Evolutionary conservation across 2,797 vertebrate genomes (phyloP).

Genomic region (Sebastes oblongus): DNA sequence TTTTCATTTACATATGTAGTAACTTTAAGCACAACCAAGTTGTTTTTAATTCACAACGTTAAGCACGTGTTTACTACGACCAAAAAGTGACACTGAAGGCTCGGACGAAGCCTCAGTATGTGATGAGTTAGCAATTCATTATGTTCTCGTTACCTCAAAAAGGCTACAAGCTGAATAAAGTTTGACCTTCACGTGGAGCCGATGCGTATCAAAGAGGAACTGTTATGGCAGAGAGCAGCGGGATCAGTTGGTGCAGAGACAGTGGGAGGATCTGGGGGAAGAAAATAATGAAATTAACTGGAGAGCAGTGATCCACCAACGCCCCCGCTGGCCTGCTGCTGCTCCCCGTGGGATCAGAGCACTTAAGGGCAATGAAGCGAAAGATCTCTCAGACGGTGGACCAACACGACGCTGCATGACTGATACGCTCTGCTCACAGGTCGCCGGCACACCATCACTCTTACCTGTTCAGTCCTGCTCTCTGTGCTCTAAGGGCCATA

Average conservation of each 20-base stretch:
- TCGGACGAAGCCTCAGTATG: too few species aligned
- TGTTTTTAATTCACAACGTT: too few species aligned
- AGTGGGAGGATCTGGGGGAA: not conserved
- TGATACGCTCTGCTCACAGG: constrained; percentile 24
- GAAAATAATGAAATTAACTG: constrained; percentile 30
- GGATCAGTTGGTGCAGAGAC: not conserved
- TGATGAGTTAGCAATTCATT: not conserved
- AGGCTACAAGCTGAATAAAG: not conserved
- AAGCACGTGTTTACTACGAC: too few species aligned
- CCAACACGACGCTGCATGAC: constrained; percentile 7
- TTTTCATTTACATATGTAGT: too few species aligned
- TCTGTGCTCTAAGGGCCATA: not conserved
- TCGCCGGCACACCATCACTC: constrained; percentile 13
- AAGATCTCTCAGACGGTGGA: constrained; percentile 35
- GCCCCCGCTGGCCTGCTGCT: constrained; percentile 16
- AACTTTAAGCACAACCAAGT: too few species aligned
- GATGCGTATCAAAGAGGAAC: not conserved
- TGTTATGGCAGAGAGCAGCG: not conserved
- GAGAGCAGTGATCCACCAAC: constrained; percentile 28
- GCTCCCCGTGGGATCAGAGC: constrained; percentile 15
- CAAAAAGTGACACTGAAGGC: not conserved
- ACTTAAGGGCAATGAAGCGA: constrained; percentile 40
- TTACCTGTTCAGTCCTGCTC: constrained; percentile 17
- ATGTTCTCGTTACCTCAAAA: not conserved
- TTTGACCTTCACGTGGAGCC: not conserved